These are phyloP conservation scores for Xestia xanthographa DNA, from an alignment of 2,888 invertebrate genomes.

Conservation along the genomic window DNA sequence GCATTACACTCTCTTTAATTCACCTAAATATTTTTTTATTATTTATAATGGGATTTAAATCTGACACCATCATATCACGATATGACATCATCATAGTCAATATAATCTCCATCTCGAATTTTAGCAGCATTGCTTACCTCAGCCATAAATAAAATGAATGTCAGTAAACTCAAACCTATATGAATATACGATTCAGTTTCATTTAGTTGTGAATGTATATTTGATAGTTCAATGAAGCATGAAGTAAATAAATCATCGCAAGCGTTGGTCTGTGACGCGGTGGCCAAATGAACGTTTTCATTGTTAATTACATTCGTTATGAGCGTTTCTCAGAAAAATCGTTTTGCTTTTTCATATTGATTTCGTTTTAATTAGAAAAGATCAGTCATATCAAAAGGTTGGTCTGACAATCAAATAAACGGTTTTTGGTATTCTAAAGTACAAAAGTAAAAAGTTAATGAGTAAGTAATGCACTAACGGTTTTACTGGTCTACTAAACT, in stretches of 20 bases:
- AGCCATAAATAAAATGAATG: not conserved
- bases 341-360: conserved; percentile 15
- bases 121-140: not conserved
- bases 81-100: not conserved
- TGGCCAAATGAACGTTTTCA: not conserved
- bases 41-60: conserved; percentile 1
- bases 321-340: conserved; percentile 13
- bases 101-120: not conserved
- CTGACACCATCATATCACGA: too few relatives aligned
- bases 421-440: not conserved
- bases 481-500: not conserved
- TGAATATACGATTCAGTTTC: conserved; percentile 5
- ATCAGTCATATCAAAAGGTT: not conserved
- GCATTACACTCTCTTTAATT: not conserved
- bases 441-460: not conserved
- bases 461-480: not conserved
- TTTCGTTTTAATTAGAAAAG: conserved; percentile 13
- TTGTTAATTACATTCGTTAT: conserved; percentile 23
- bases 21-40: not conserved
- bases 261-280: conserved; percentile 9
- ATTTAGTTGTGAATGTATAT: not conserved
- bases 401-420: not conserved
- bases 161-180: not conserved
- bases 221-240: conserved; percentile 30
- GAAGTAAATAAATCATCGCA: conserved; percentile 3